A percentile compares a stretch with the other conserved stretches of the same genome.
phyloP scores from a whole-genome alignment of 2,113 vertebrate species.

The Pangasianodon hypophthalmus region DNA sequence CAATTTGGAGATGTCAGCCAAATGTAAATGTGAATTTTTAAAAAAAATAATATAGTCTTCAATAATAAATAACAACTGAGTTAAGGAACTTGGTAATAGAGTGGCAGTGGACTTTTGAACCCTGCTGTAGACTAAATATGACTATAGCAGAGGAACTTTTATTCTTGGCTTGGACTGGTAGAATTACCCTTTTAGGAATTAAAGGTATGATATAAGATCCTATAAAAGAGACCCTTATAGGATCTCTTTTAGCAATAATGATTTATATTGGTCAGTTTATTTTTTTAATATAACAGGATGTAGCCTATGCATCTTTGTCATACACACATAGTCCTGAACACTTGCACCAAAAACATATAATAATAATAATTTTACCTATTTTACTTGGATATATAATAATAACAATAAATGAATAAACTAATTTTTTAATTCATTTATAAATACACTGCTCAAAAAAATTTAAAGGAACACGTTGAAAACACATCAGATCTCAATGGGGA shows the following conservation, averaged over 20 bases:
- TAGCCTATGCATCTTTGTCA: background rate
- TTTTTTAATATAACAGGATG: background rate
- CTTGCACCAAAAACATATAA: background rate
- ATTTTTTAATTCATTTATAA: too few relatives aligned
- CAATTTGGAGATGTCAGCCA: too few relatives aligned
- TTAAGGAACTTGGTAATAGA: background rate
- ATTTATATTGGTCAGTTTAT: background rate
- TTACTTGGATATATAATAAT: background rate
- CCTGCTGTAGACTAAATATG: conserved; percentile 33
- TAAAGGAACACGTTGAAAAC: too few relatives aligned
- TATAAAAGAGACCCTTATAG: background rate
- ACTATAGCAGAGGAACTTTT: background rate
- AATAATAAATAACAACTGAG: background rate
- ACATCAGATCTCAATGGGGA: too few relatives aligned
- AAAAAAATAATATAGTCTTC: background rate
- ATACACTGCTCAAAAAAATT: too few relatives aligned
- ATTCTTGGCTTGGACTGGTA: background rate
- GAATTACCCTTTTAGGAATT: background rate
- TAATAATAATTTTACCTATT: background rate
- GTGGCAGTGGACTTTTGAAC: background rate
- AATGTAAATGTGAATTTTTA: too few relatives aligned
- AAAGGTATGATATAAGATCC: background rate
- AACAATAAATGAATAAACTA: too few relatives aligned
- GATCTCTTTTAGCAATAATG: background rate
- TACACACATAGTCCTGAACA: background rate